phyloP scores from a whole-genome alignment of 2,888 invertebrate species.

The Nephrotoma guestfalica region DNA sequence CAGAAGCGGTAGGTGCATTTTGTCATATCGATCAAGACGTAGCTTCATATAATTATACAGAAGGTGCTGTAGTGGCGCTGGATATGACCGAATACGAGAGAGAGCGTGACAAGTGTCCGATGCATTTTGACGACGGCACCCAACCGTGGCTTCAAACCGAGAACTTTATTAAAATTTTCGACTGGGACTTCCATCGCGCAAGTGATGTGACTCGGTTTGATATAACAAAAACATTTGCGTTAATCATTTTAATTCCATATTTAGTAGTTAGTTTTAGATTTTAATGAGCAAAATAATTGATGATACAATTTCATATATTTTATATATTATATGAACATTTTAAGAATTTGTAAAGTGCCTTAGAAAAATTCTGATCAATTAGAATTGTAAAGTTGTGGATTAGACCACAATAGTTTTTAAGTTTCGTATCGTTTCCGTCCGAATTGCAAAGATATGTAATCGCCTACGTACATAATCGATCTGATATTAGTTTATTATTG shows the following conservation, averaged over 20 bases:
- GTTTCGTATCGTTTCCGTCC: too few relatives aligned
- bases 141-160: slow-evolving; percentile 70
- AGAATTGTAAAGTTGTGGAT: not conserved
- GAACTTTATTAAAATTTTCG: slow-evolving; percentile 56
- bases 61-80: slow-evolving; percentile 85
- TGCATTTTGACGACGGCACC: slow-evolving; percentile 89
- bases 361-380: not conserved
- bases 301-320: too few relatives aligned
- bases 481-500: too few relatives aligned
- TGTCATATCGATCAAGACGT: slow-evolving; percentile 86
- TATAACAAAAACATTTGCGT: not conserved
- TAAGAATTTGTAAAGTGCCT: not conserved
- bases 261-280: not conserved
- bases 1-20: slow-evolving; percentile 78
- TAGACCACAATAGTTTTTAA: too few relatives aligned
- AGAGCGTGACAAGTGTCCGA: slow-evolving; percentile 92
- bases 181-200: slow-evolving; percentile 36
- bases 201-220: not conserved
- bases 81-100: slow-evolving; percentile 86
- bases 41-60: slow-evolving; percentile 70
- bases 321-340: too few relatives aligned
- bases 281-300: not conserved
- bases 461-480: too few relatives aligned
- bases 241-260: not conserved
- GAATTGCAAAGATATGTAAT: too few relatives aligned